These are phyloP conservation scores for Cybosia mesomella DNA, from an alignment of 2,888 invertebrate species.

Conservation along the genomic window DNA sequence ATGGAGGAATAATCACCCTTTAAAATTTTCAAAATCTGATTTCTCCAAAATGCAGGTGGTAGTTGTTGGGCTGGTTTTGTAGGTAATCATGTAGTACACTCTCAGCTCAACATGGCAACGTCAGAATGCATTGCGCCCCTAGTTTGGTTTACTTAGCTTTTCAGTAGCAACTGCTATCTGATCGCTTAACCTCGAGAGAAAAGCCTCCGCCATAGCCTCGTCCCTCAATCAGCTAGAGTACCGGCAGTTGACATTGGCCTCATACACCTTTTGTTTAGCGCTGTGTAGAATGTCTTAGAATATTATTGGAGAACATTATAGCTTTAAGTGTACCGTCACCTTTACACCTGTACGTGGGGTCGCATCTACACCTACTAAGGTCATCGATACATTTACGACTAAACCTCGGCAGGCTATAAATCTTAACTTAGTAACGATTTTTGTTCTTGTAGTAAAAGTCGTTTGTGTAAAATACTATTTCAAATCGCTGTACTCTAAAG, in stretches of 20 bases:
- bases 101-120: too few species aligned
- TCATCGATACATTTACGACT: conserved; percentile 57
- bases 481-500: conserved; percentile 20
- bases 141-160: too few species aligned
- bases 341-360: conserved; percentile 38
- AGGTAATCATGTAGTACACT: too few species aligned
- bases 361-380: conserved; percentile 47
- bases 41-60: too few species aligned
- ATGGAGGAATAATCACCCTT: too few species aligned
- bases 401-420: conserved; percentile 54
- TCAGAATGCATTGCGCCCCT: too few species aligned
- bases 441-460: conserved; percentile 47
- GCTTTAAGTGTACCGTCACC: conserved; percentile 14
- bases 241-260: not conserved
- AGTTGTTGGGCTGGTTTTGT: too few species aligned
- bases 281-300: not conserved
- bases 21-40: too few species aligned
- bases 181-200: too few species aligned
- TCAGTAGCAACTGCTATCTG: too few species aligned
- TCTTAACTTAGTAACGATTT: conserved; percentile 55
- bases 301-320: not conserved
- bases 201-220: too few species aligned
- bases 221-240: too few species aligned
- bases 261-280: not conserved
- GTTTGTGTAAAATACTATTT: conserved; percentile 36